Base-by-base conservation (phyloP, 2,797 vertebrate genomes). In the Pangasius krempfi region DNA sequence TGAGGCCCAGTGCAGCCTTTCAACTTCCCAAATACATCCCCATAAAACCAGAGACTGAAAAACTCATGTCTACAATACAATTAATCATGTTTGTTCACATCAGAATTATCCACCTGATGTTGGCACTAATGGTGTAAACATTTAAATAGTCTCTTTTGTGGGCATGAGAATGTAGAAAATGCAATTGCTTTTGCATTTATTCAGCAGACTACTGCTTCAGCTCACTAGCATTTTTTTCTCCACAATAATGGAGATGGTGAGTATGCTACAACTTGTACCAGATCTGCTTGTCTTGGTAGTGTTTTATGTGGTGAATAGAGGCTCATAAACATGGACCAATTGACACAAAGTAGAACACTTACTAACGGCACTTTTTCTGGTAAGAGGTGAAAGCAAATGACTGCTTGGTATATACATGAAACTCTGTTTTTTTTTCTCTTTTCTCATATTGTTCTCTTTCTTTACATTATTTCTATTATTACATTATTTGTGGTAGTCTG, bases 41-140 rank as follows among this genome's bases (percentile, higher is more conserved):
- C 44, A 33, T 27, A 12, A 84, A n/a, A 52, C 22, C 66, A 89
- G 44, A 47, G 50, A 58, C 52, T 25, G 52, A 89, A 89, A 89
- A 64, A 47, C n/a, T 14, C 22, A 20, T 47, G 4, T 50, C 16
- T 30, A 86, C 70, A 89, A 84, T 78, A 37, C 10, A n/a, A n/a
- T 80, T 52, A 90, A 89, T 87, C 72, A 89, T 64, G 54, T 73
- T 73, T 86, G 82, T 50, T 86, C 84, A 78, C 33, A 58, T 87
- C 47, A 86, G 68, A 89, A 88, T 87, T 47, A 85, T 86, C 82
- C 58, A 60, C 58, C 83, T 70, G 86, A 72, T 70, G 75, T 27
- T 73, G 37, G 37, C 25, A 5, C n/a, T 83, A 73, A 87, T 50
- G 13, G n/a, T 58, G 58, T 84, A 62, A 66, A 40, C 54, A 18